Evolutionary conservation across 2,797 vertebrate genomes (phyloP), one percentile per base, ranked within the genome.

Genomic region (Hyperoplus immaculatus): DNA sequence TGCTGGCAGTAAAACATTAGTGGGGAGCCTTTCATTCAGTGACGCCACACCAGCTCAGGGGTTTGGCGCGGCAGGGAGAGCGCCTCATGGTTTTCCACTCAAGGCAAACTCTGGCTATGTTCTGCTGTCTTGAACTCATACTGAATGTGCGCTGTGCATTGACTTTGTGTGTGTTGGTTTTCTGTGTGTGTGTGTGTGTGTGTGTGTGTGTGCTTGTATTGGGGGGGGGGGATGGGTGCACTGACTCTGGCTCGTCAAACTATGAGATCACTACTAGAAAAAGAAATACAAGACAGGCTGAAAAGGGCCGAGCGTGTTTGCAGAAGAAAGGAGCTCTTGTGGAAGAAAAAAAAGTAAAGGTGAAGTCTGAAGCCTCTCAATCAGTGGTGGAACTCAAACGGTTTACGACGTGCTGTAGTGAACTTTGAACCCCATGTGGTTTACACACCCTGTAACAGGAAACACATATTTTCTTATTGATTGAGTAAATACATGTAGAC

Each of bases 341-440:
- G 46, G 42, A 71, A 69, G 13, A 46, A 53, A 71, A 66, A 36
- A 71, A 66, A 36, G 4, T 69, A n/a, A 75, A 66, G 54, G 49
- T 81, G 54, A 41, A 49, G 51, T 50, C 14, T 55, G 9, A 60
- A 72, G 10, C 38, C 58, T 41, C 18, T 69, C 36, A 8, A 73
- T 70, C 54, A 57, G 3, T 75, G 55, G 53, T 42, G 21, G 12
- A 36, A 47, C 69, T 80, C 58, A 42, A 36, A 3, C 29, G 67
- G 76, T 90, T 89, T 90, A 90, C 68, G 78, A 70, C 72, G 12
- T 4, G 60, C 62, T n/a, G 62, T 18, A 38, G 47, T 83, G 90
- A 90, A 82, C 86, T 87, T 29, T 89, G 92, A 88, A 79, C 85
- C 60, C n/a, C 12, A n/a, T 64, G 56, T 63, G 62, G 43, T 46